Evolutionary conservation across 1,140 invertebrate species (phyloP), one percentile per base, ranked within the genome.

Genomic region (Mercenaria mercenaria): DNA sequence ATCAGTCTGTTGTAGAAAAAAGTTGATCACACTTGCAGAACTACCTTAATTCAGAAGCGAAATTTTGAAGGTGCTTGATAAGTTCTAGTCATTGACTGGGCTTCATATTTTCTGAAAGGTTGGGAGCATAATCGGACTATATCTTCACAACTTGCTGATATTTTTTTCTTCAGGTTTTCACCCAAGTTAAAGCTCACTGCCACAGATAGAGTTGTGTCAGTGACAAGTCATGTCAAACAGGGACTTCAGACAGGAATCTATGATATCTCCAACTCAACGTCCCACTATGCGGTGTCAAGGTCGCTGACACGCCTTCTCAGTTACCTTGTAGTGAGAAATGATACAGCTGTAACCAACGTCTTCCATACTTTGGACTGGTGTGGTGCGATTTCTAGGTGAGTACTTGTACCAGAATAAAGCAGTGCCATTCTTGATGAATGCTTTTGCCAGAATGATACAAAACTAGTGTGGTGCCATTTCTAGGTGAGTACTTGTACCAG

Each of bases 181-280:
- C 56, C 87, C 8, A 90, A 91, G n/a, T 79, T 95, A 43, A 87
- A 92, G 6, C 91, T 95, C 76, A 95, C 91, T 26, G 61, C 79
- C 20, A 86, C 89, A 47, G 94, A 95, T 81, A 89, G 59, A 37
- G 67, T 87, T 20, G 88, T 96, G 20, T 76, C 95, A 29, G 67
- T 90, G 50, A 86, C 86, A 34, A 92, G 92, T 34, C 91, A 94
- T 69, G 43, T 95, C 29, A 82, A 87, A 20, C 91, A 92, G 87
- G 91, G 92, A 0, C 76, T 96, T 34, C 92, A 93, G 76, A 74
- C 93, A 15, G 91, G 88, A 1, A 72, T 95, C 0, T 92, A 92
- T 82, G 79, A 89, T 34, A 93, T 95, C 32, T 79, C 86, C 41
- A 95, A 95, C 74, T 95, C 95, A 20, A 94, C 94, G 1, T 94